These are phyloP conservation scores for Arenaria interpres DNA, from an alignment of 2,113 vertebrate genomes.

Conservation along the genomic window DNA sequence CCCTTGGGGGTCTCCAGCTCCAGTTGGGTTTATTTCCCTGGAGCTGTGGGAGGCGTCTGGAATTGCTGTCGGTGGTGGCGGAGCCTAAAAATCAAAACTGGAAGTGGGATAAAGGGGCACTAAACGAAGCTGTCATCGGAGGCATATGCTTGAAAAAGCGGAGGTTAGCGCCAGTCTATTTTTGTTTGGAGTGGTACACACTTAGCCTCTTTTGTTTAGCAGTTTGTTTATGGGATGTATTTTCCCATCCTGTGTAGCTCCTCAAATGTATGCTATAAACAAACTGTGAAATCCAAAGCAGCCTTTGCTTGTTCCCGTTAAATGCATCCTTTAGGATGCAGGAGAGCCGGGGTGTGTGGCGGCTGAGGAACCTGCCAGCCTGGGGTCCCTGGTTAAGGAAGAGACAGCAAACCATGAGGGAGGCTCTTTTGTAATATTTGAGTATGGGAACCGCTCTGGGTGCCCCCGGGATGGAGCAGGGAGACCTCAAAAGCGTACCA, in stretches of 20 bases:
- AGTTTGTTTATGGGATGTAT: constrained; percentile 54
- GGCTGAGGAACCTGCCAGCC: neutral
- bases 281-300: constrained; percentile 39
- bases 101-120: neutral
- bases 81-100: neutral
- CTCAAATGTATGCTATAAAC: constrained; percentile 33
- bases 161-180: constrained; percentile 15
- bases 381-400: fast-evolving
- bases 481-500: neutral
- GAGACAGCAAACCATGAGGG: neutral
- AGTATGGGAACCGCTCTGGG: neutral
- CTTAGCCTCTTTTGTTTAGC: constrained; percentile 54
- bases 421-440: neutral
- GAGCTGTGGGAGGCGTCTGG: neutral
- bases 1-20: neutral
- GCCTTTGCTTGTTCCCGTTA: neutral
- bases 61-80: neutral
- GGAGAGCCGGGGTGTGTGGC: neutral
- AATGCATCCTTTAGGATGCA: neutral
- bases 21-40: neutral
- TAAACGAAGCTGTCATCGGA: neutral
- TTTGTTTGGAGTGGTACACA: constrained; percentile 20
- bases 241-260: constrained; percentile 41
- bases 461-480: neutral
- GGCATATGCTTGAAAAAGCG: constrained; percentile 12